phyloP scores from a whole-genome alignment of 2,888 invertebrate genomes.

The Drosophila pseudotakahashii region DNA sequence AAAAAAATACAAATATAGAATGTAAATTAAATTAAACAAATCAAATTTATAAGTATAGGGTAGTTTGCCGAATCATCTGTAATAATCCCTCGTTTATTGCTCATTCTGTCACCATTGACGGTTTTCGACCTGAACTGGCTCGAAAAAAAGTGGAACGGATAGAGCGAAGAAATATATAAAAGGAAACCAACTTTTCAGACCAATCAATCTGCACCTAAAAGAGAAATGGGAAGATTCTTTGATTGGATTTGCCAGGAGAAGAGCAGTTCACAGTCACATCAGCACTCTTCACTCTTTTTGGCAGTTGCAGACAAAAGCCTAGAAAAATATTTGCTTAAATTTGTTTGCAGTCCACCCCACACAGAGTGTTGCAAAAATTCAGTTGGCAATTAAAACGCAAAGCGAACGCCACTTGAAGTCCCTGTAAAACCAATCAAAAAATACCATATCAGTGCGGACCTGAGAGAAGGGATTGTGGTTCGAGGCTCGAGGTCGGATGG shows the following conservation, averaged over 20 bases:
- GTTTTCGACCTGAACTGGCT: too few species aligned
- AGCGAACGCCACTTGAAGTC: constrained; percentile 50
- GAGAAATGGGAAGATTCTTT: constrained; percentile 15
- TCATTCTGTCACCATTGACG: neutral
- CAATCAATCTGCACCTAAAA: constrained; percentile 28
- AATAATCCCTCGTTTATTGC: neutral
- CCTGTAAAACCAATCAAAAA: constrained; percentile 73
- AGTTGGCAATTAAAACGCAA: constrained; percentile 67
- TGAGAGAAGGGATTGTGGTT: constrained; percentile 14
- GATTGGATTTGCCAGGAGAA: constrained; percentile 39
- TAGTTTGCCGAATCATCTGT: neutral
- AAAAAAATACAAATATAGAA: too few species aligned
- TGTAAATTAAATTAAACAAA: too few species aligned
- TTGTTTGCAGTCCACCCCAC: constrained; percentile 15
- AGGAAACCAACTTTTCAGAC: constrained; percentile 3
- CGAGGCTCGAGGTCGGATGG: constrained; percentile 4
- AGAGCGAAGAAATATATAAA: constrained; percentile 3
- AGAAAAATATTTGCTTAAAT: constrained; percentile 45
- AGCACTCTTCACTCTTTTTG: constrained; percentile 31
- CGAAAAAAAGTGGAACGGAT: neutral
- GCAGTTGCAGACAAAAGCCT: constrained; percentile 42
- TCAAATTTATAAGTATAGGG: neutral
- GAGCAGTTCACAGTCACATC: constrained; percentile 32
- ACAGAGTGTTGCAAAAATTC: constrained; percentile 37
- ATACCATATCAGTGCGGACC: constrained; percentile 59